A percentile compares a stretch with the other conserved stretches of the same genome.
phyloP scores from a whole-genome alignment of 2,888 invertebrate species.

The Laspeyria flexula region DNA sequence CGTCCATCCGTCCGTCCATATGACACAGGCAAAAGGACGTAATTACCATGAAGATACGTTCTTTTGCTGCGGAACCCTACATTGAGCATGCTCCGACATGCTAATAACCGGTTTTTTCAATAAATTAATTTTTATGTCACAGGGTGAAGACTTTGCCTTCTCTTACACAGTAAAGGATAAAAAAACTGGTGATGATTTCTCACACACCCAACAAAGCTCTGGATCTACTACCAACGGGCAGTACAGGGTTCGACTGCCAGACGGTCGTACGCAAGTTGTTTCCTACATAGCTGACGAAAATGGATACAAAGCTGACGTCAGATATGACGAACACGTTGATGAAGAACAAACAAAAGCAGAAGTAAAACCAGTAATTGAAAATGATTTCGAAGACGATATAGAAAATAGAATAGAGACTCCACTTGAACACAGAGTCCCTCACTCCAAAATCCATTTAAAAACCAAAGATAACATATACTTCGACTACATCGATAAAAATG shows the following conservation, averaged over 20 bases:
- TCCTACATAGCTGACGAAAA: constrained; percentile 89
- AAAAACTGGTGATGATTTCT: constrained; percentile 88
- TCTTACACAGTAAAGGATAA: constrained; percentile 88
- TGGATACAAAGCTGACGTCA: constrained; percentile 89
- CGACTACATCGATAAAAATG: constrained; percentile 24
- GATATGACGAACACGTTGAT: constrained; percentile 87
- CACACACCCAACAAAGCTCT: constrained; percentile 87
- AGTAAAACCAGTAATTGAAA: constrained; percentile 43
- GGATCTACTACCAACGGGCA: constrained; percentile 88
- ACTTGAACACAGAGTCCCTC: not conserved
- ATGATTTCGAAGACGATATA: constrained; percentile 38
- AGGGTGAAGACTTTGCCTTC: constrained; percentile 87
- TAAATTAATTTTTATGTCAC: too few species aligned
- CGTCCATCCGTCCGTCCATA: too few species aligned
- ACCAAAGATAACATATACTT: not conserved
- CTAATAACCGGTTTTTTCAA: too few species aligned
- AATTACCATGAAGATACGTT: too few species aligned
- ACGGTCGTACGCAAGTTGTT: constrained; percentile 88
- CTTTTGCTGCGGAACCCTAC: too few species aligned
- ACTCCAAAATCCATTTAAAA: too few species aligned
- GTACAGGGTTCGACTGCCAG: constrained; percentile 89
- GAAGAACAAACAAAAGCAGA: too few species aligned
- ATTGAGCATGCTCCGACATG: too few species aligned
- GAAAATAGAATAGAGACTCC: constrained; percentile 14
- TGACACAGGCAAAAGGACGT: too few species aligned